A percentile compares a stretch with the other conserved stretches of the same genome.
phyloP scores from a whole-genome alignment of 2,797 vertebrate genomes.

The Pogoniulus pusillus region DNA sequence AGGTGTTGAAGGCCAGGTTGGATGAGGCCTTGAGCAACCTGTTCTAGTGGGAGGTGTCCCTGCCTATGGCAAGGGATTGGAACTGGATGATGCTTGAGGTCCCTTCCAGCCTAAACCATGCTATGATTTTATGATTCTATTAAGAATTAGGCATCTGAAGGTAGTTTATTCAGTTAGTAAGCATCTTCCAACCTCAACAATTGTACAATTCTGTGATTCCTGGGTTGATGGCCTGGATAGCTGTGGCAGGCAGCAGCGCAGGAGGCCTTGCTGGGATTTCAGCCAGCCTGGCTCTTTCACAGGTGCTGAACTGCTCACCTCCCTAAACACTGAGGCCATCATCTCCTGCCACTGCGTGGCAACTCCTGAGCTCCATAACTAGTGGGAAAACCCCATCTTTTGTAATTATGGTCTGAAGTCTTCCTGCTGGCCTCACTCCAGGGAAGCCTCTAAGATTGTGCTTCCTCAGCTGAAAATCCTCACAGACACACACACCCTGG shows the following conservation, averaged over 20 bases:
- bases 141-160: background rate
- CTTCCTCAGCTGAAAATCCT: background rate
- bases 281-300: background rate
- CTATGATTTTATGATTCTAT: too few species aligned
- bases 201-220: background rate
- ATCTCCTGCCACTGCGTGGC: background rate
- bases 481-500: fast-evolving
- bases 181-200: too few species aligned
- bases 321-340: background rate
- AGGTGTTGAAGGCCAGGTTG: too few species aligned
- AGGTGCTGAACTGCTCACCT: background rate
- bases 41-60: too few species aligned
- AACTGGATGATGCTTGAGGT: too few species aligned
- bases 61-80: too few species aligned
- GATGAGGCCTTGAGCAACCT: too few species aligned
- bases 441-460: background rate
- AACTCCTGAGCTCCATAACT: background rate
- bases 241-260: background rate
- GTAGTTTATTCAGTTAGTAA: background rate
- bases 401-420: background rate
- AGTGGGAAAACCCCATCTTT: background rate
- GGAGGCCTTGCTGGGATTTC: background rate
- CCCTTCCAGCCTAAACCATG: too few species aligned
- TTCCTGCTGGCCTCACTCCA: background rate
- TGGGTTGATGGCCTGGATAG: background rate